These are phyloP conservation scores for Pelobates cultripes DNA, from an alignment of 2,797 vertebrate genomes.

Conservation along the genomic window DNA sequence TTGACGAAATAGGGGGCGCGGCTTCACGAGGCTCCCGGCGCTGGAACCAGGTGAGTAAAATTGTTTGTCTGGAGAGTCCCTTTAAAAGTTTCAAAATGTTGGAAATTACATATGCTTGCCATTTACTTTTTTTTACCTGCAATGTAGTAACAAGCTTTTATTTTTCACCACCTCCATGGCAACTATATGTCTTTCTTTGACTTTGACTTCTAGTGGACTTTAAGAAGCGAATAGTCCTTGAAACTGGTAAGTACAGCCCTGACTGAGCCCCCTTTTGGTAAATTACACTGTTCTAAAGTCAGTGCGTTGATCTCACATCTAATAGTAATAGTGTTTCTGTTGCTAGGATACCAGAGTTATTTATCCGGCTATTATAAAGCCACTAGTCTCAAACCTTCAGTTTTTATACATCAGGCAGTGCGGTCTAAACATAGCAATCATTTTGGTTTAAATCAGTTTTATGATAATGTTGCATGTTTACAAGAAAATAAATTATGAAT, in stretches of 20 bases:
- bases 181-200: too few relatives aligned
- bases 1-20: too few relatives aligned
- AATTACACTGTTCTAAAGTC: constrained; percentile 17
- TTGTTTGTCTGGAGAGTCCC: too few relatives aligned
- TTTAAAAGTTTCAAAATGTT: too few relatives aligned
- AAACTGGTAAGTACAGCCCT: constrained; percentile 3
- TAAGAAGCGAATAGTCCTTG: not conserved
- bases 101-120: too few relatives aligned
- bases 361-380: constrained; percentile 18
- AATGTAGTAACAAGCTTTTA: too few relatives aligned
- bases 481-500: too few relatives aligned
- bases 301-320: not conserved
- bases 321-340: constrained; percentile 30
- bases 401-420: constrained; percentile 17
- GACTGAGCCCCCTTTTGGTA: not conserved
- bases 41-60: too few relatives aligned
- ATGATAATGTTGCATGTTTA: too few relatives aligned
- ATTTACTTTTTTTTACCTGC: too few relatives aligned
- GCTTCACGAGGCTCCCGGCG: too few relatives aligned
- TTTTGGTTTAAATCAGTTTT: not conserved
- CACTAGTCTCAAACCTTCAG: constrained; percentile 23
- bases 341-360: constrained; percentile 44
- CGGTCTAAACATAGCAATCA: constrained; percentile 36
- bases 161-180: too few relatives aligned
- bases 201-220: not conserved